These are phyloP conservation scores for Lycaon pictus DNA, from an alignment of 2,113 vertebrate species.

Conservation along the genomic window DNA sequence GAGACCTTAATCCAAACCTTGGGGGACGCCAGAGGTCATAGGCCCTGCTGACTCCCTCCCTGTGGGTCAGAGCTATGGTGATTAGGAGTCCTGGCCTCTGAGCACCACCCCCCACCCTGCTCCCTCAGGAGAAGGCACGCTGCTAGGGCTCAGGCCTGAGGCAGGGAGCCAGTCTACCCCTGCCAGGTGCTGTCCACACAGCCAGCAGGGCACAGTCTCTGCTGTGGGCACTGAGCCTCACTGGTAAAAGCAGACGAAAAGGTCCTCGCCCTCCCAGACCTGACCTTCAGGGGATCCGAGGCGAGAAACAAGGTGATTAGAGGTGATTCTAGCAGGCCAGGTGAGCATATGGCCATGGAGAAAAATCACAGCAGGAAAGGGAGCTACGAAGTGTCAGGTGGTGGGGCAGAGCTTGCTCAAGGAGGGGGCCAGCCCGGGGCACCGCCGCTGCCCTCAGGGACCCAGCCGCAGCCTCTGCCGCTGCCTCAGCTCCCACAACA, in stretches of 20 bases:
- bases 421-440: neutral
- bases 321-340: fast-evolving
- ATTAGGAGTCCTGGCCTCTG: neutral
- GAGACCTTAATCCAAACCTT: neutral
- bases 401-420: neutral
- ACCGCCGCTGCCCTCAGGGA: neutral
- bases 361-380: neutral
- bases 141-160: neutral
- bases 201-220: neutral
- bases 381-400: neutral
- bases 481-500: neutral
- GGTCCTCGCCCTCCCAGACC: neutral
- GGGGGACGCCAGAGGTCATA: neutral
- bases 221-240: neutral
- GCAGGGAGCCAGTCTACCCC: neutral
- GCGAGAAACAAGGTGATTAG: neutral
- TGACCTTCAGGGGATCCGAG: neutral
- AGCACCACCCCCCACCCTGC: neutral
- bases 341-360: fast-evolving
- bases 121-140: neutral
- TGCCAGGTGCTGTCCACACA: fast-evolving
- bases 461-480: neutral
- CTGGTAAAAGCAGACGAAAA: neutral
- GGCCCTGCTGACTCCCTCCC: neutral
- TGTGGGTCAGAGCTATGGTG: neutral